Percentiles rank a stretch among this genome's conserved stretches.
phyloP scores from a whole-genome alignment of 37 sponge, comb jelly and placozoan genomes.

The Chondrosia reniformis region DNA sequence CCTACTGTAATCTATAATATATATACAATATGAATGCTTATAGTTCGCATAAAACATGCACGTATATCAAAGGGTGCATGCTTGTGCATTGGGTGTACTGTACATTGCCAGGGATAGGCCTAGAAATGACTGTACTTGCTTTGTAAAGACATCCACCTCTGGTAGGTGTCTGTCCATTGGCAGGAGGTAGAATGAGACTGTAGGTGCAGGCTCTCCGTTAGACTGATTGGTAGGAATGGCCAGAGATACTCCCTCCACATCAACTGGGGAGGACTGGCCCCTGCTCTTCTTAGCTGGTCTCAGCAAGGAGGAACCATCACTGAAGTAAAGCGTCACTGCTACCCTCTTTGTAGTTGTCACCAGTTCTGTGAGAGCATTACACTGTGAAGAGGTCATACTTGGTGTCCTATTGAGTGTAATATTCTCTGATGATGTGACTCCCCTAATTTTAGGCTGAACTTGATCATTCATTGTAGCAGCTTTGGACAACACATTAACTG shows the following conservation, averaged over 20 bases:
- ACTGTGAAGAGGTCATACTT: not conserved
- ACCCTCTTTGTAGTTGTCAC: constrained; percentile 27
- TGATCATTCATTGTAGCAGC: too few relatives aligned
- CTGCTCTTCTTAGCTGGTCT: not conserved
- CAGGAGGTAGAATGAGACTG: constrained; percentile 10
- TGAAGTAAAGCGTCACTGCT: constrained; percentile 26
- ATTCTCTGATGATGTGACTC: too few relatives aligned
- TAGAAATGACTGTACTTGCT: not conserved
- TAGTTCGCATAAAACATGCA: not conserved
- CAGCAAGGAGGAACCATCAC: constrained; percentile 42
- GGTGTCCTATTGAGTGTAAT: too few relatives aligned
- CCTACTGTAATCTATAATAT: too few relatives aligned
- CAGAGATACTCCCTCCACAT: constrained; percentile 5
- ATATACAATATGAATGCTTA: too few relatives aligned
- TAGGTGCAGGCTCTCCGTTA: not conserved
- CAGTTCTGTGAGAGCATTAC: not conserved
- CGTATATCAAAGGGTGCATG: not conserved
- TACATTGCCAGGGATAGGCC: not conserved
- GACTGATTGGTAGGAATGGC: not conserved
- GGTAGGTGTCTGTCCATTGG: not conserved
- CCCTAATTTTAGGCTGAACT: too few relatives aligned
- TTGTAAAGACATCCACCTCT: not conserved
- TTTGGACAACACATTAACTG: too few relatives aligned
- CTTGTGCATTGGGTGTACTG: not conserved
- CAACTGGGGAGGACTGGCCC: not conserved